phyloP scores from a whole-genome alignment of 2,888 invertebrate genomes.

The Tetranychus piercei region DNA sequence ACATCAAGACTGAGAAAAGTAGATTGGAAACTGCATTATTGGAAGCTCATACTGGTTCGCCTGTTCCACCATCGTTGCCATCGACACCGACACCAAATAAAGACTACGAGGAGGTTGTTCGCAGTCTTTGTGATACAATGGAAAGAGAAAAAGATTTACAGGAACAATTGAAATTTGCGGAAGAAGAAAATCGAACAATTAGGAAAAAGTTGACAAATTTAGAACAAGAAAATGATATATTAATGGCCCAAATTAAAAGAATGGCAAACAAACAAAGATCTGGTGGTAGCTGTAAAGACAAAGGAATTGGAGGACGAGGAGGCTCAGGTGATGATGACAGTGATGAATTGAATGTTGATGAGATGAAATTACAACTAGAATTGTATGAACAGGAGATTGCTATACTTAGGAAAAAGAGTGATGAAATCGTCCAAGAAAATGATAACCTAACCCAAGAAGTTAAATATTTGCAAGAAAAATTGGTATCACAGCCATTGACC shows the following conservation, averaged over 20 bases:
- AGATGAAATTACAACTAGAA: constrained; percentile 63
- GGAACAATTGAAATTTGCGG: constrained; percentile 76
- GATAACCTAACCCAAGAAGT: constrained; percentile 51
- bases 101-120: constrained; percentile 43
- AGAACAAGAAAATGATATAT: constrained; percentile 90
- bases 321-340: constrained; percentile 39
- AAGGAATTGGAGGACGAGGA: constrained; percentile 13
- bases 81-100: constrained; percentile 8
- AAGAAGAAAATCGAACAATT: constrained; percentile 68
- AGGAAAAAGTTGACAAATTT: constrained; percentile 73
- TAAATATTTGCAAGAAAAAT: constrained; percentile 50
- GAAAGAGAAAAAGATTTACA: constrained; percentile 81
- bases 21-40: constrained; percentile 20
- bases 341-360: constrained; percentile 51
- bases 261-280: constrained; percentile 44
- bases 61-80: neutral
- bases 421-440: constrained; percentile 61
- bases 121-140: constrained; percentile 72
- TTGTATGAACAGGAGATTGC: constrained; percentile 68
- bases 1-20: constrained; percentile 43
- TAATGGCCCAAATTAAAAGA: constrained; percentile 86
- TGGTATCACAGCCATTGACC: constrained; percentile 33
- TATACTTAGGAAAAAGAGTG: constrained; percentile 60
- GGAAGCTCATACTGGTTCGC: neutral
- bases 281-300: neutral